Percentiles rank a stretch among this genome's conserved stretches.
These are phyloP conservation scores for Coleophora deauratella DNA, from an alignment of 2,888 invertebrate genomes.

Conservation along the genomic window DNA sequence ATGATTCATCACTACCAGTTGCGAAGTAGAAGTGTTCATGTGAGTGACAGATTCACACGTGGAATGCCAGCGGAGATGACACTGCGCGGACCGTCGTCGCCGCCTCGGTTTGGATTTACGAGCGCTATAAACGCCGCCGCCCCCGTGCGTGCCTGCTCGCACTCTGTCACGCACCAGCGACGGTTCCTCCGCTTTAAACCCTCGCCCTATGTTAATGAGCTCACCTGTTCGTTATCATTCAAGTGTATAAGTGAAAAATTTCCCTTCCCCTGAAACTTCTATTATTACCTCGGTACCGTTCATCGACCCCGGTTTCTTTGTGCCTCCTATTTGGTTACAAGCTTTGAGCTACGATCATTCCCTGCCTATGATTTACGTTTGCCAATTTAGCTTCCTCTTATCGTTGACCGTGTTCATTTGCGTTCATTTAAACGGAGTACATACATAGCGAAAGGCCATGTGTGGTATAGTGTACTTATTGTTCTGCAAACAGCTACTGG, in stretches of 20 bases:
- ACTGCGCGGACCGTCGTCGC: constrained; percentile 20
- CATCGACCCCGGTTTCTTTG: constrained; percentile 28
- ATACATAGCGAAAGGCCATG: not conserved
- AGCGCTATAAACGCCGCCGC: constrained; percentile 35
- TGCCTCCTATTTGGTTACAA: constrained; percentile 24
- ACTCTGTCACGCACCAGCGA: constrained; percentile 12
- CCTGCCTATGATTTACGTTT: constrained; percentile 31
- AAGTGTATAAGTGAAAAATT: constrained; percentile 10
- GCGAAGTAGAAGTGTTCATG: constrained; percentile 14
- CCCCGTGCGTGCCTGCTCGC: constrained; percentile 20
- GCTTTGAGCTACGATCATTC: constrained; percentile 26
- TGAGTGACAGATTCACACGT: constrained; percentile 20
- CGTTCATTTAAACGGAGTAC: constrained; percentile 29
- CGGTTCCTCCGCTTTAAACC: constrained; percentile 9
- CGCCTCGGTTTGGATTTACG: constrained; percentile 37
- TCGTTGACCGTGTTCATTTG: constrained; percentile 38
- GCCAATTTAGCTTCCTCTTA: constrained; percentile 38
- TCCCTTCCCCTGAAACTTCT: constrained; percentile 8
- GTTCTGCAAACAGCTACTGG: constrained; percentile 20
- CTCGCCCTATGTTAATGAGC: constrained; percentile 10
- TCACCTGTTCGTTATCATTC: constrained; percentile 15
- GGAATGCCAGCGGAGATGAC: constrained; percentile 28
- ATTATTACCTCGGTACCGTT: constrained; percentile 17
- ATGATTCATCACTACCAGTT: constrained; percentile 23
- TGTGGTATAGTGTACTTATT: not conserved